Evolutionary conservation across 2,888 invertebrate species (phyloP).

Genomic region (Caenorhabditis plicata): DNA sequence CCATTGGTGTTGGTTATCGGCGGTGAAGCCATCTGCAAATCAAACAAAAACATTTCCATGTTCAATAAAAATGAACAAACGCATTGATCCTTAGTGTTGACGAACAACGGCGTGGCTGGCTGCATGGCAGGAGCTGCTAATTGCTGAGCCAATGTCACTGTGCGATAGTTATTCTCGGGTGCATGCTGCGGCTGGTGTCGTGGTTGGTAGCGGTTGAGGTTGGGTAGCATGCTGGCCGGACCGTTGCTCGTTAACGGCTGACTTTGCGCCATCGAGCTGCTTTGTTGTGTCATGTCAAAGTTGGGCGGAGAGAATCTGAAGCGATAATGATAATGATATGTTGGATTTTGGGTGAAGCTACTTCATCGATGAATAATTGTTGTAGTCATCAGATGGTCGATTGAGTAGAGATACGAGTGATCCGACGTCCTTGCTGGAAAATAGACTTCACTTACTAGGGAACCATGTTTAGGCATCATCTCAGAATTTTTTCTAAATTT

Average conservation of each 20-base stretch:
- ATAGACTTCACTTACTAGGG: no score
- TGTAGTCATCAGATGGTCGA: slow-evolving; percentile 9
- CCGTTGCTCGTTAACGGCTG: slow-evolving; percentile 22
- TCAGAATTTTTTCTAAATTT: no score
- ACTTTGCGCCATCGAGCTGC: slow-evolving; percentile 11
- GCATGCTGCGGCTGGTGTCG: background rate
- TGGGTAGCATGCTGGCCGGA: slow-evolving; percentile 32
- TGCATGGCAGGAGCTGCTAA: slow-evolving; percentile 36
- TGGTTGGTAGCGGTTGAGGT: slow-evolving; percentile 9
- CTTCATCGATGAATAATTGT: no score
- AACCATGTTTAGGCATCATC: no score
- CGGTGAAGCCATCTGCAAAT: slow-evolving; percentile 12
- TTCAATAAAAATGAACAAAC: background rate
- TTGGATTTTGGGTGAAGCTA: no score
- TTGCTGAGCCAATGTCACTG: slow-evolving; percentile 30
- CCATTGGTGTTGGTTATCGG: background rate
- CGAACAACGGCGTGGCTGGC: slow-evolving; percentile 4
- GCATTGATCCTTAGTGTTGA: slow-evolving; percentile 15
- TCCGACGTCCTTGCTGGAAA: slow-evolving; percentile 24
- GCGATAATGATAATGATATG: no score
- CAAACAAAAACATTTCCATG: slow-evolving; percentile 3
- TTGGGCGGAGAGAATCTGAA: slow-evolving; percentile 31
- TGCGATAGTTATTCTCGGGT: slow-evolving; percentile 19
- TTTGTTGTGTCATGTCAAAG: slow-evolving; percentile 9
- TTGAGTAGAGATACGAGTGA: slow-evolving; percentile 15